Conservation (phyloP, 2,113 vertebrate species). For the Scalopus aquaticus region DNA sequence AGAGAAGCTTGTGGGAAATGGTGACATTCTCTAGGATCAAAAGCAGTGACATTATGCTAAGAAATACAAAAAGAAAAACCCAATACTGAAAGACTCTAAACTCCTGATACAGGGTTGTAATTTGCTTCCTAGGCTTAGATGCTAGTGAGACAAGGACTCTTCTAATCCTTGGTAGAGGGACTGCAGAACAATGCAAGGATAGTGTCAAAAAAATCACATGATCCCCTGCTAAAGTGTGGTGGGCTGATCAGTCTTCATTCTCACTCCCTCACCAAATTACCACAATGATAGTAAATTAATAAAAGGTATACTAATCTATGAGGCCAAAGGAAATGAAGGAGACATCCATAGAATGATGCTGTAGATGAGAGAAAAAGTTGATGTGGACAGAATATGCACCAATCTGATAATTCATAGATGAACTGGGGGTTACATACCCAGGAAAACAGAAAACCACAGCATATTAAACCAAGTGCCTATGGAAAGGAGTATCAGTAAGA, state of each 20-base stretch:
- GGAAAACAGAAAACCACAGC: neutral
- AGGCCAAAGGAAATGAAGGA: neutral
- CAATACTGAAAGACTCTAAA: neutral
- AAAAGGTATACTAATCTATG: neutral
- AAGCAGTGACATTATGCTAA: neutral
- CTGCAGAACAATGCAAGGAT: neutral
- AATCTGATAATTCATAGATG: neutral
- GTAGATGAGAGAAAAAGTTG: neutral
- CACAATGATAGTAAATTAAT: neutral
- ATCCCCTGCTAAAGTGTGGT: neutral
- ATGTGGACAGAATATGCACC: neutral
- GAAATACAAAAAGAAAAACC: neutral
- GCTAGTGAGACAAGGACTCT: too few relatives aligned
- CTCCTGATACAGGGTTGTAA: neutral
- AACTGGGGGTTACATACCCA: neutral
- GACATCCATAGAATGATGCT: neutral
- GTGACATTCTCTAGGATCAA: neutral
- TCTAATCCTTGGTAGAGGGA: neutral
- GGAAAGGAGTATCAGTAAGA: neutral
- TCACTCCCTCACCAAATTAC: neutral
- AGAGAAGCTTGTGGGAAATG: neutral
- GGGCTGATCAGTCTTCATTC: neutral
- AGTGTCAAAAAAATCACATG: neutral
- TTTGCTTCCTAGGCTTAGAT: neutral
- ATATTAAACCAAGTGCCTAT: neutral